Conservation (phyloP, 1,140 invertebrate genomes). For the Phymastichus coffea region DNA sequence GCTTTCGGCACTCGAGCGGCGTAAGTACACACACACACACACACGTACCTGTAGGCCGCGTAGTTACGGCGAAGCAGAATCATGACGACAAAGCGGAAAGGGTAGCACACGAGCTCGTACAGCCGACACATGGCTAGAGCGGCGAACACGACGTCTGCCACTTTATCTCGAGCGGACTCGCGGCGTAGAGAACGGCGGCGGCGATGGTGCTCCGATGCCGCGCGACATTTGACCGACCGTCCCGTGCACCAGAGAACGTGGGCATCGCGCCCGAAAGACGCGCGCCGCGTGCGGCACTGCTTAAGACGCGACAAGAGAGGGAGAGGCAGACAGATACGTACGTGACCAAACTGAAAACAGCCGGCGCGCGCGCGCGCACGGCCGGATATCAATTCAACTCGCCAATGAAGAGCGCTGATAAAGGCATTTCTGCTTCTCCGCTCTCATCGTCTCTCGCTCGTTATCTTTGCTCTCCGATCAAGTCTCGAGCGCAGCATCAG, state of each 20-base stretch:
- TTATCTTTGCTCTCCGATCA: too few relatives aligned
- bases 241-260: too few relatives aligned
- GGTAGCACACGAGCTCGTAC: background rate
- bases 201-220: constrained; percentile 1
- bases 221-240: constrained; percentile 8
- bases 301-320: background rate
- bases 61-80: background rate
- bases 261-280: background rate
- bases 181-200: too few relatives aligned
- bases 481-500: too few relatives aligned
- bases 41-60: constrained; percentile 14
- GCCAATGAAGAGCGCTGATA: background rate
- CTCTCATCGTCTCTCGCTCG: too few relatives aligned
- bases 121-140: constrained; percentile 3
- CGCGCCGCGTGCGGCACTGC: background rate
- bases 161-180: too few relatives aligned
- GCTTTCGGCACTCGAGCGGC: too few relatives aligned
- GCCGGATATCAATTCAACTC: background rate
- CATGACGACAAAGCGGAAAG: background rate
- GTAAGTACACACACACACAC: too few relatives aligned
- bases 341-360: constrained; percentile 2
- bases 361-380: background rate
- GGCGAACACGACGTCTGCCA: too few relatives aligned
- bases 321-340: background rate
- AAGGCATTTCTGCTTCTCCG: too few relatives aligned